Percentiles rank a stretch among this genome's conserved stretches.
phyloP scores from a whole-genome alignment of 2,888 invertebrate species.

The Apamea epomidion region DNA sequence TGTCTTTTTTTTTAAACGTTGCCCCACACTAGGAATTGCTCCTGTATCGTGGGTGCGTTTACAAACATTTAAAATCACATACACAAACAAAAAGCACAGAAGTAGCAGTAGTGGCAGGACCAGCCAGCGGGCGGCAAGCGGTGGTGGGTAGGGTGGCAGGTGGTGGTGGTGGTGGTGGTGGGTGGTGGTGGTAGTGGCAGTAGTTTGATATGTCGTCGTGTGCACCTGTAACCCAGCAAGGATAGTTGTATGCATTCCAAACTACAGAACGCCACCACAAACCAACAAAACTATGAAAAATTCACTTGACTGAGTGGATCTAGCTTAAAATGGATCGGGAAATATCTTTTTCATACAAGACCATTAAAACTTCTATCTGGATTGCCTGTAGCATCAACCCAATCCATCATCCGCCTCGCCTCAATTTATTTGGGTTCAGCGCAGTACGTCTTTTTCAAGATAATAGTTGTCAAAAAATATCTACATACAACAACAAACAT shows the following conservation, averaged over 20 bases:
- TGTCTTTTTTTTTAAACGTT: no score
- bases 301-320: neutral
- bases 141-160: no score
- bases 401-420: neutral
- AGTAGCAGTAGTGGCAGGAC: no score
- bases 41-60: no score
- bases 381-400: slow-evolving; percentile 3
- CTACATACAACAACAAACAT: neutral
- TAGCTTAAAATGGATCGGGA: slow-evolving; percentile 2
- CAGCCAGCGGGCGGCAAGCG: no score
- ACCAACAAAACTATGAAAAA: neutral
- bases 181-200: no score
- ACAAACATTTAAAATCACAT: no score
- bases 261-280: neutral
- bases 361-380: neutral
- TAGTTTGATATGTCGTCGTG: neutral
- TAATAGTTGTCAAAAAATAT: neutral
- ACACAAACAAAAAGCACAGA: no score
- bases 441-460: neutral
- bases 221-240: neutral
- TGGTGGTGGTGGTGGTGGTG: no score
- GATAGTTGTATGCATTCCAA: neutral
- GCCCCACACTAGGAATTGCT: no score
- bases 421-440: neutral
- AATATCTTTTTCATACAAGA: neutral